Base-by-base conservation (phyloP, 2,797 vertebrate species). In the Neosalanx taihuensis region DNA sequence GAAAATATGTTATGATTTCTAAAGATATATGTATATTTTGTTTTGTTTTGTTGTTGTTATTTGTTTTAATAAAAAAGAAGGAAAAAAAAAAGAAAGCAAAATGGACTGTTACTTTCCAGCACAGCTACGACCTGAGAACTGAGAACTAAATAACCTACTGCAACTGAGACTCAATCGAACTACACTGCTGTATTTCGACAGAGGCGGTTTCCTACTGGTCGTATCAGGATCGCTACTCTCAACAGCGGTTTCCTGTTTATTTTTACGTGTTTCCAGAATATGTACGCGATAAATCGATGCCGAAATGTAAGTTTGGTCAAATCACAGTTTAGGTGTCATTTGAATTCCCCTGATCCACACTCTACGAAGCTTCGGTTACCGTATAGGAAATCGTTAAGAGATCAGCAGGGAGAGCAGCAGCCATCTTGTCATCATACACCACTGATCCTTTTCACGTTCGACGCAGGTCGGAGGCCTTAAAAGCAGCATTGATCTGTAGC, bases 381-480 rank as follows among this genome's bases (percentile, higher is more conserved):
- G 72, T 82, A 85, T 86, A 76, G 85, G 84, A 90, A 89, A 90
- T 89, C 88, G 85, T 91, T 89, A 86, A 85, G 83, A 83, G 81
- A 90, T 92, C 91, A 83, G 88, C 80, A 75, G 68, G 84, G 75
- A 87, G 84, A 85, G 86, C 79, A 73, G 75, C 30, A 29, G 30
- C 76, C 73, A 71, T 85, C 80, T 80, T 83, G 82, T 87, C 87
- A 64, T 87, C 81, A 74, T 84, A 86, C 85, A 88, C 90, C 82
- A 88, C 76, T 60, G 72, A 80, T 83, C 72, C 77, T 75, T 82
- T 84, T 81, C 56, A 30, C 73, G 74, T 72, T 78, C 86, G 26
- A 84, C 70, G 56, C 51, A 59, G 76, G 74, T 41, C 67, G 68
- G 59, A 56, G 60, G 67, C 60, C 76, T 66, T 81, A 78, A 77